Base-by-base conservation (phyloP, 2,113 vertebrate genomes). In the Oxyura jamaicensis region DNA sequence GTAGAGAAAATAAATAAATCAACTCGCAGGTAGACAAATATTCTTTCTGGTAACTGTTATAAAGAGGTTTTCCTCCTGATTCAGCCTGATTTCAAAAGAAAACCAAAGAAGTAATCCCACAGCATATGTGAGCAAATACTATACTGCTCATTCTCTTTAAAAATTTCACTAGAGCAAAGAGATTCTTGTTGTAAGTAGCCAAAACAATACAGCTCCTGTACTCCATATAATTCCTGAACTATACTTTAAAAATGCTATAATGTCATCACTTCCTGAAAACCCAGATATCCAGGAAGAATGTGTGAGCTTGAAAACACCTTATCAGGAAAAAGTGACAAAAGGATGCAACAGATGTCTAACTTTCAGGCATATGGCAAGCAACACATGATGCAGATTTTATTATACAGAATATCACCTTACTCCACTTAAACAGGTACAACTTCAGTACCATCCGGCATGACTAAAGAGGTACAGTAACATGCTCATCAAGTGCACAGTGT, bases 161-260 rank as follows among this genome's bases (percentile, higher is more conserved):
- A 87, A 53, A 6, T 55, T n/a, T 33, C 20, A n/a, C 36, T 59
- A 25, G 5, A 65, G 22, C 5, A 3, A 72, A 80, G 21, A 83
- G 5, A 95, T 48, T 79, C 41, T 59, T 8, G 21, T 83, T 97
- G 91, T 73, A 94, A 95, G 72, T 60, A 86, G 33, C 10, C 56
- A 94, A 87, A 17, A 73, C 33, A 68, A 48, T 25, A 59, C 18
- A 86, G 77, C 15, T 91, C 53, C 26, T 44, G 18, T 63, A 68
- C 35, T 59, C 33, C 65, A 39, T 22, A 58, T 26, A 88, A 79
- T 23, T 88, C 58, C 28, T 46, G 16, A 69, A 69, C n/a, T 52
- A 36, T 85, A 82, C 16, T 72, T 71, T 17, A 8, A 39, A 82
- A 83, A 82, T 46, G 39, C 21, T 95, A 50, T 89, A 92, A 94